Conservation (phyloP, 2,888 invertebrate species). For the Parnassius orleans region DNA sequence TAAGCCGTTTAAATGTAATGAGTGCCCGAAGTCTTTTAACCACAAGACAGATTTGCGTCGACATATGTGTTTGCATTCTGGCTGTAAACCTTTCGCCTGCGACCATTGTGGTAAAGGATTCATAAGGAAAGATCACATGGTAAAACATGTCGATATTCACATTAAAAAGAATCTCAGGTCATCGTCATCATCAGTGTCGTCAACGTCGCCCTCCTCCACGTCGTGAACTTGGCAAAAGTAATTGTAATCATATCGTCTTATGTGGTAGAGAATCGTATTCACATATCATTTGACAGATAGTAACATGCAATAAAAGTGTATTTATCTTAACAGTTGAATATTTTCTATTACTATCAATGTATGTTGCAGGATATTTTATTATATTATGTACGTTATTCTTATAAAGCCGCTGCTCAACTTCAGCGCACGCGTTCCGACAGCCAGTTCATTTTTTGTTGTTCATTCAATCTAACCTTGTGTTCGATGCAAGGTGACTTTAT, state of each 20-base stretch:
- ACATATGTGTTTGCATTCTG: slow-evolving; percentile 93
- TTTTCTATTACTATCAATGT: slow-evolving; percentile 32
- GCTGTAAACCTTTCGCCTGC: slow-evolving; percentile 91
- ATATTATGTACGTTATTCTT: slow-evolving; percentile 37
- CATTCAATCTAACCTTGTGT: slow-evolving; percentile 75
- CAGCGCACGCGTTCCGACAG: slow-evolving; percentile 57
- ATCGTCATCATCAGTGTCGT: slow-evolving; percentile 51
- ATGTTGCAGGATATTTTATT: slow-evolving; percentile 39
- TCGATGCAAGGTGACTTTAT: slow-evolving; percentile 77
- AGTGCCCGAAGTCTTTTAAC: slow-evolving; percentile 93
- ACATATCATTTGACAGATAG: slow-evolving; percentile 55
- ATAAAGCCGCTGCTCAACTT: slow-evolving; percentile 40
- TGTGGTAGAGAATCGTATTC: slow-evolving; percentile 33
- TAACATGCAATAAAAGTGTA: slow-evolving; percentile 44
- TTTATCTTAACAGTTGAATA: slow-evolving; percentile 32
- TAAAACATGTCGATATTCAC: slow-evolving; percentile 92
- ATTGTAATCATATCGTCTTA: slow-evolving; percentile 23
- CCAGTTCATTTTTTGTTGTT: slow-evolving; percentile 70
- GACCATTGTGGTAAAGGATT: slow-evolving; percentile 92
- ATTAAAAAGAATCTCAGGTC: slow-evolving; percentile 79
- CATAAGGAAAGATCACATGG: slow-evolving; percentile 94
- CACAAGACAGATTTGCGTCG: slow-evolving; percentile 94
- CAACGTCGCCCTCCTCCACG: slow-evolving; percentile 47
- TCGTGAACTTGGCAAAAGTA: slow-evolving; percentile 31
- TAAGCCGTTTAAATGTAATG: slow-evolving; percentile 92